Base-by-base conservation (phyloP, 2,113 vertebrate genomes). In the Machaerirhynchus nigripectus region DNA sequence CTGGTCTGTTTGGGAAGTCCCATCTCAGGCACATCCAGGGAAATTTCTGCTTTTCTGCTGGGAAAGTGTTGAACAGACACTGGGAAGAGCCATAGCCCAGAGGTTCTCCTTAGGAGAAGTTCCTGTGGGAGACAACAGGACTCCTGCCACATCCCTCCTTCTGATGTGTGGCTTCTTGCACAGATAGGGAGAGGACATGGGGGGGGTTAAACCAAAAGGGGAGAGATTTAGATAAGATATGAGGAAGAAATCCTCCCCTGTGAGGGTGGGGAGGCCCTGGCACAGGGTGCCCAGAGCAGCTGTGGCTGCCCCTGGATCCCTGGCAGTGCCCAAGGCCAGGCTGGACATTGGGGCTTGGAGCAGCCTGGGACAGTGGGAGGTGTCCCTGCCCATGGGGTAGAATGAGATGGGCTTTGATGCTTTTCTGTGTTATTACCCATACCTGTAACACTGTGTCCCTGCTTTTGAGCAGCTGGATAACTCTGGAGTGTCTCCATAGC, bases 361-460 rank as follows among this genome's bases (percentile, higher is more conserved):
- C 49, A 47, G 1, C n/a, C 56, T 64, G 57, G 49, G 16, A 8
- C 5, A 22, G 67, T n/a, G 67, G 65, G 0, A 80, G 42, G 35
- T 31, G 67, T 80, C 35, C 59, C 49, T 88, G 65, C 20, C 64
- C 46, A 4, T 5, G 11, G 30, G n/a, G 4, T 30, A 6, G 47
- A 1, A 21, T 26, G 30, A 20, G 65, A 15, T 42, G 13, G 28
- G 30, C 52, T 75, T 33, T 5, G 60, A 11, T 35, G 46, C 15
- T 55, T 59, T 73, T 17, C 59, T 80, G 39, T 31, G 17, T 35
- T 77, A 0, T 15, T 67, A 26, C 3, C 70, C 46, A 0, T 47
- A 15, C 8, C 30, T 47, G 0, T 4, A 23, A 5, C 15, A 5
- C 4, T 13, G 17, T 7, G 42, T 33, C 53, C 1, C 0, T 65